Percentiles rank a stretch among this genome's conserved stretches.
These are phyloP conservation scores for Ornithoptera priamus DNA, from an alignment of 2,888 invertebrate species.

Conservation along the genomic window DNA sequence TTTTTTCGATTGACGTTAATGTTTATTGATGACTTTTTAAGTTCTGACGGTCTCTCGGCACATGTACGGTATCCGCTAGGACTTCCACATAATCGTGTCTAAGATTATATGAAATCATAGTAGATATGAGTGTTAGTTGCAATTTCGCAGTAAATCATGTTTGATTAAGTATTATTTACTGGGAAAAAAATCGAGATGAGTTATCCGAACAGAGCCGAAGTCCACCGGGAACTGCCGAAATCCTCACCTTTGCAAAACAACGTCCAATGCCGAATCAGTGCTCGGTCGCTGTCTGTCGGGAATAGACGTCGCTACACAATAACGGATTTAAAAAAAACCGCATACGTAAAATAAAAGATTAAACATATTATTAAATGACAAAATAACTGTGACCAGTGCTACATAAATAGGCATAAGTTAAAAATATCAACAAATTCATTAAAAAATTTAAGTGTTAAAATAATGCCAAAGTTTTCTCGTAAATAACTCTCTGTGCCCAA, in stretches of 20 bases:
- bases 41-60: no score
- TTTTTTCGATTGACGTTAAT: no score
- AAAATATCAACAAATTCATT: background rate
- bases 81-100: no score
- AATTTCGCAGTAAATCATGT: background rate
- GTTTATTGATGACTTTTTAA: no score
- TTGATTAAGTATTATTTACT: background rate
- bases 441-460: background rate
- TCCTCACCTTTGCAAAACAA: slow-evolving; percentile 75
- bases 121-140: no score
- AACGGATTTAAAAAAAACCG: slow-evolving; percentile 32
- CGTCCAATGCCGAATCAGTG: slow-evolving; percentile 76
- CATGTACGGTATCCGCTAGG: no score
- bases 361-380: slow-evolving; percentile 52
- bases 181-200: slow-evolving; percentile 59
- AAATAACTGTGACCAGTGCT: slow-evolving; percentile 53
- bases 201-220: slow-evolving; percentile 59
- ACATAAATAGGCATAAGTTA: slow-evolving; percentile 37
- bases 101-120: no score
- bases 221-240: slow-evolving; percentile 61
- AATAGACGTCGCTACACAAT: slow-evolving; percentile 45
- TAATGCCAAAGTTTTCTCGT: background rate
- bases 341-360: slow-evolving; percentile 48
- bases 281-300: slow-evolving; percentile 55
- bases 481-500: background rate